Evolutionary conservation across 2,888 invertebrate species (phyloP).

Genomic region (Aporophyla lueneburgensis): DNA sequence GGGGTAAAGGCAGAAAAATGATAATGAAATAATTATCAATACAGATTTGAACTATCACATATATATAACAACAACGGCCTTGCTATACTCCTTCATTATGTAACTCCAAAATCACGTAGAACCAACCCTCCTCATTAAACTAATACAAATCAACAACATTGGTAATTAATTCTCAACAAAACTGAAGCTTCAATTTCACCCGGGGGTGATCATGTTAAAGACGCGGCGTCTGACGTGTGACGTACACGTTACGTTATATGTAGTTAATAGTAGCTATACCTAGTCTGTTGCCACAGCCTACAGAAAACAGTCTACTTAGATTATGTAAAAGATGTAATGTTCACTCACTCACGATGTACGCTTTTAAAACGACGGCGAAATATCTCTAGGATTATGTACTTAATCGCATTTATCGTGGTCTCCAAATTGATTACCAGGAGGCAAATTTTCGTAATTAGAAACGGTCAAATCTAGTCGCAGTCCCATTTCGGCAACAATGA

Average conservation of each 20-base stretch:
- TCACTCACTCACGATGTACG: not conserved
- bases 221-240: constrained; percentile 46
- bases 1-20: too few relatives aligned
- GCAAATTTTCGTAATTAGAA: too few relatives aligned
- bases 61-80: not conserved
- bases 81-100: not conserved
- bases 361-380: not conserved
- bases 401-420: not conserved
- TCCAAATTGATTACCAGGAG: not conserved
- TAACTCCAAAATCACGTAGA: constrained; percentile 22
- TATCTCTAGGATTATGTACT: not conserved
- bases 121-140: constrained; percentile 36
- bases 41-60: not conserved
- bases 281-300: not conserved
- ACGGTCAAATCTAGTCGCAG: too few relatives aligned
- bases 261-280: not conserved
- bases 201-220: constrained; percentile 67
- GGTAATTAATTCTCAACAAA: constrained; percentile 64
- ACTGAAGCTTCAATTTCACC: constrained; percentile 54
- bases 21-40: not conserved
- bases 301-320: not conserved
- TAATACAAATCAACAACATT: constrained; percentile 58
- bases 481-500: too few relatives aligned
- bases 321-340: not conserved
- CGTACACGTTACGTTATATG: not conserved